Base-by-base conservation (phyloP, 2,888 invertebrate genomes). In the Apocheima hispidaria region DNA sequence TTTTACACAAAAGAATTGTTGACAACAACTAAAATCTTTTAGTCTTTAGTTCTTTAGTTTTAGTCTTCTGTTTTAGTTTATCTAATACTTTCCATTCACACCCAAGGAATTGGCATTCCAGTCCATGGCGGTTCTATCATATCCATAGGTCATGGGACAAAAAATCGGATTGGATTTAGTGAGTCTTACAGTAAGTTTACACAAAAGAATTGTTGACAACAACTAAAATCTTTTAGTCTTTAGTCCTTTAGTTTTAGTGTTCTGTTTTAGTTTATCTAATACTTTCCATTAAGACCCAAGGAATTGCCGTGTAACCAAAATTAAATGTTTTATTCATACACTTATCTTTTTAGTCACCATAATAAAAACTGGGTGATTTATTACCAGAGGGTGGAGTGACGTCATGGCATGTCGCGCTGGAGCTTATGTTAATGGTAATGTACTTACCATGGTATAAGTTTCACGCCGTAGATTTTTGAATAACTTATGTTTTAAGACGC, bases 241-340 rank as follows among this genome's bases (percentile, higher is more conserved):
- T n/a, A n/a, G n/a, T n/a, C n/a, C n/a, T n/a, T n/a, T n/a, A n/a
- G n/a, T n/a, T n/a, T n/a, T n/a, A n/a, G n/a, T n/a, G n/a, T n/a
- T n/a, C n/a, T n/a, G n/a, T 46, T 5, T 20, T 36, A 53, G 43
- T 49, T 41, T 30, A 52, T 38, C n/a, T 40, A 53, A 48, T 33
- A 21, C 74, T 71, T 70, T 56, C 58, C 60, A 67, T 69, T 71
- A 67, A 67, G 64, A 70, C 66, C 67, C 59, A 43, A 54, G 56
- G 66, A 67, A 65, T 63, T 71, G 43, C 21, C 54, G 54, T 52
- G 69, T 65, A 77, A 73, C 75, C 75, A 67, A 77, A 87, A 89
- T 89, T 77, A 87, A 88, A 89, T 89, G 86, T 87, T 82, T 89
- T 88, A 89, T 89, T 87, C 89, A 89, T 88, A 63, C 72, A 76